Evolutionary conservation across 2,888 invertebrate genomes (phyloP), one percentile per base, ranked within the genome.

Genomic region (Colletes collaris): DNA sequence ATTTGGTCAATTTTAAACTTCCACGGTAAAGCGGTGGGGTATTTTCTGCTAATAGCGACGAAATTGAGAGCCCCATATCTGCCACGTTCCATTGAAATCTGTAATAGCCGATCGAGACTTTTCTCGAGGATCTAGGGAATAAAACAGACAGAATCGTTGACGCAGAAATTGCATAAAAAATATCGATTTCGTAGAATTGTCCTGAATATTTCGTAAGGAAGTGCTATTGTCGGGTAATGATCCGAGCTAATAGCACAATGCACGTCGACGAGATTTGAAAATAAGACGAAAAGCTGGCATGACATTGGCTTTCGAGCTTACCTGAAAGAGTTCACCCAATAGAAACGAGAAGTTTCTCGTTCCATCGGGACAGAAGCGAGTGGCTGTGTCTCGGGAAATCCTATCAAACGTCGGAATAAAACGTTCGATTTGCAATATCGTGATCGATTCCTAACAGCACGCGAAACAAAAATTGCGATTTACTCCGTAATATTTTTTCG

Each of bases 381-480:
- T 37, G 49, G 59, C 35, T 58, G 74, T 64, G 64, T 53, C 75
- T 65, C 53, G 59, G 40, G 65, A 60, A 60, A 74, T 74, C 52
- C 53, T 11, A 27, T 27, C 59, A 52, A 19, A 53, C 46, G 7
- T 59, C 52, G 44, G 16, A 13, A 59, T 53, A 37, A 73, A 68
- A 68, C 37, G 52, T 59, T 73, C 59, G 64, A 46, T 60, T 65
- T 59, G 4, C 16, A 3, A 40, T 52, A 53, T 44, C 7, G 19
- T 5, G 5, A 35, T 72, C 58, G 40, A 27, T 58, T 46, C 44
- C 19, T 52, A 35, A 63, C 62, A 19, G 27, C 13, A 11, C 13
- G 8, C 10, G n/a, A 37, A 49, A 16, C 44, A 46, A 46, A 10
- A 46, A 10, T 44, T 2, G 16, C 10, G 7, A 35, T 40, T 6